Evolutionary conservation across 2,797 vertebrate species (phyloP).

Genomic region (Onychomys arenicola): DNA sequence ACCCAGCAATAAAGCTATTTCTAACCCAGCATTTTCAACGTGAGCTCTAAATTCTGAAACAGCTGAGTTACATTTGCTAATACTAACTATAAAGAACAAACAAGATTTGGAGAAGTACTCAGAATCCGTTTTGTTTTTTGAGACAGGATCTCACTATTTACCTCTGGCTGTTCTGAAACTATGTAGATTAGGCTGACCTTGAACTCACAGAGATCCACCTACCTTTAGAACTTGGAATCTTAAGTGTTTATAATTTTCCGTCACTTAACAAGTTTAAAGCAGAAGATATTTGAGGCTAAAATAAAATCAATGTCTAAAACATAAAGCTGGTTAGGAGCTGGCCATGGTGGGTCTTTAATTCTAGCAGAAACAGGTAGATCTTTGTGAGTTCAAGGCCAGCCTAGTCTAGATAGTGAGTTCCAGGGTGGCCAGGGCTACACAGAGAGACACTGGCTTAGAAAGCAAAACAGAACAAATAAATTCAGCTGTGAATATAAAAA

Average conservation of each 20-base stretch:
- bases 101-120: conserved; percentile 49
- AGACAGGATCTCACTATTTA: neutral
- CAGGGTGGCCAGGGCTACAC: neutral
- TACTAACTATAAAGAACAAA: conserved; percentile 58
- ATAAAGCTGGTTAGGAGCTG: conserved; percentile 8
- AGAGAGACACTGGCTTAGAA: neutral
- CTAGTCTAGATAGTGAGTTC: neutral
- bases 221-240: conserved; percentile 44
- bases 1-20: neutral
- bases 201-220: neutral
- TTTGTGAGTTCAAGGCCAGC: neutral
- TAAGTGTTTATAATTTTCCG: conserved; percentile 66
- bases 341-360: neutral
- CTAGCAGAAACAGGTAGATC: neutral
- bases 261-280: conserved; percentile 55
- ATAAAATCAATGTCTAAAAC: conserved; percentile 44
- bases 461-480: neutral
- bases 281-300: conserved; percentile 58
- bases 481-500: neutral
- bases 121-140: neutral
- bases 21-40: conserved; percentile 53
- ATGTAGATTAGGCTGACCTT: neutral
- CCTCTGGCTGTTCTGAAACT: neutral
- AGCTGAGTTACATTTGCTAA: conserved; percentile 64
- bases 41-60: conserved; percentile 64